Percentiles rank a stretch among this genome's conserved stretches.
Evolutionary conservation across 2,797 vertebrate genomes (phyloP).

Genomic region (Pipistrellus nathusii): DNA sequence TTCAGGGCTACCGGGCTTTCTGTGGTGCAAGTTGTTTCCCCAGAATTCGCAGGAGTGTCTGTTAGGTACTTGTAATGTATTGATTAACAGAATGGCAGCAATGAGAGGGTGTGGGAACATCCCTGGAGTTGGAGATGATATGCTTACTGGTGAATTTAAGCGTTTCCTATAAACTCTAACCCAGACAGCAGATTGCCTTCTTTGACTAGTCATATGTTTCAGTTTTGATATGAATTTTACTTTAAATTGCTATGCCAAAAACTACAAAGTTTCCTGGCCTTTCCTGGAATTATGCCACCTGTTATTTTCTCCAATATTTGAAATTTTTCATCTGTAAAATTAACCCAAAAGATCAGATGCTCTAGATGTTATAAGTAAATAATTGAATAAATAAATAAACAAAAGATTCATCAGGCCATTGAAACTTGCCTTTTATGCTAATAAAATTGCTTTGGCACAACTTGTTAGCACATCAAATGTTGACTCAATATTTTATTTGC

Average conservation of each 20-base stretch:
- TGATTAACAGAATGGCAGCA: conserved; percentile 77
- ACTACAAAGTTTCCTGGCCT: not conserved
- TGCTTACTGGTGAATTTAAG: conserved; percentile 51
- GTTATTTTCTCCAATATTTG: not conserved
- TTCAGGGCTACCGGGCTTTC: conserved; percentile 76
- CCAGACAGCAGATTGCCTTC: conserved; percentile 63
- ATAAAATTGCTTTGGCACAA: conserved; percentile 69
- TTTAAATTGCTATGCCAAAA: conserved; percentile 64
- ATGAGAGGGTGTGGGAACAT: conserved; percentile 77
- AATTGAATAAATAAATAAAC: conserved; percentile 64
- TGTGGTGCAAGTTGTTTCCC: conserved; percentile 70
- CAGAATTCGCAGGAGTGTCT: conserved; percentile 74
- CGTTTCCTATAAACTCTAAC: conserved; percentile 67
- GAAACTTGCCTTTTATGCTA: conserved; percentile 63
- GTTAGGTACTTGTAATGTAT: conserved; percentile 75
- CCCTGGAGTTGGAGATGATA: conserved; percentile 65
- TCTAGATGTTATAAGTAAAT: conserved; percentile 62
- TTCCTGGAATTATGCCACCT: conserved; percentile 57
- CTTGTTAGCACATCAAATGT: conserved; percentile 42
- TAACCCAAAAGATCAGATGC: conserved; percentile 42
- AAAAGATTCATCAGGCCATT: conserved; percentile 40
- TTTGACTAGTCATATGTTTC: conserved; percentile 43
- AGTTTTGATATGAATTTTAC: conserved; percentile 66
- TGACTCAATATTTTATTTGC: conserved; percentile 73
- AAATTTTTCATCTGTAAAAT: conserved; percentile 71